phyloP scores from a whole-genome alignment of 2,888 invertebrate genomes.

The Tiliacea aurago region DNA sequence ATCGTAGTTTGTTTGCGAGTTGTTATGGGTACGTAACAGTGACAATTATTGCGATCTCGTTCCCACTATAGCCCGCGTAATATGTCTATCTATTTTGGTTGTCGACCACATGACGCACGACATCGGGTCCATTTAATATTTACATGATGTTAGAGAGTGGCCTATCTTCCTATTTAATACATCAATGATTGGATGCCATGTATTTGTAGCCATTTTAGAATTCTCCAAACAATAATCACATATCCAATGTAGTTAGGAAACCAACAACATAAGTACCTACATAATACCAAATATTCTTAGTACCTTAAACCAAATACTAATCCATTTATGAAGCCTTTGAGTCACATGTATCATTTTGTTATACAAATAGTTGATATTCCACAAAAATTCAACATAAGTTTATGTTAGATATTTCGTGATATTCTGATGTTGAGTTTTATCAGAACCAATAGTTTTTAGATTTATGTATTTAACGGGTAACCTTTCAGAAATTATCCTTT shows the following conservation, averaged over 20 bases:
- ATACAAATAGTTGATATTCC: constrained; percentile 5
- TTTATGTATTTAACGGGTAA: constrained; percentile 8
- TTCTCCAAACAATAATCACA: constrained; percentile 34
- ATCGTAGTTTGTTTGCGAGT: too few relatives aligned
- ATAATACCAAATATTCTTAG: constrained; percentile 49
- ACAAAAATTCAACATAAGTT: constrained; percentile 3
- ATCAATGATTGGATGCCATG: constrained; percentile 4
- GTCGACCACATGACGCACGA: too few relatives aligned
- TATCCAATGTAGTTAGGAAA: constrained; percentile 43
- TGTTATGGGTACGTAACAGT: too few relatives aligned
- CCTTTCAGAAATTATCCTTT: background rate
- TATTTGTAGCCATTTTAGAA: constrained; percentile 28
- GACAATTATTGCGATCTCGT: too few relatives aligned
- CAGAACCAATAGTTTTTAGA: constrained; percentile 7
- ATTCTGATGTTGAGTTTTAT: constrained; percentile 22
- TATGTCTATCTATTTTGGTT: too few relatives aligned
- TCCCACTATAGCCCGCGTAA: too few relatives aligned
- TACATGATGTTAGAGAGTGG: too few relatives aligned
- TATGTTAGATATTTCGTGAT: constrained; percentile 33
- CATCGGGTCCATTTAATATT: too few relatives aligned
- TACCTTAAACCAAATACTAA: constrained; percentile 44
- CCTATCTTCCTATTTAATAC: too few relatives aligned
- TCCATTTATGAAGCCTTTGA: constrained; percentile 10
- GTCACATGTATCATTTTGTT: background rate
- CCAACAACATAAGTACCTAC: constrained; percentile 31